Evolutionary conservation across 2,888 invertebrate genomes (phyloP), one percentile per base, ranked within the genome.

Genomic region (Xestia c-nigrum): DNA sequence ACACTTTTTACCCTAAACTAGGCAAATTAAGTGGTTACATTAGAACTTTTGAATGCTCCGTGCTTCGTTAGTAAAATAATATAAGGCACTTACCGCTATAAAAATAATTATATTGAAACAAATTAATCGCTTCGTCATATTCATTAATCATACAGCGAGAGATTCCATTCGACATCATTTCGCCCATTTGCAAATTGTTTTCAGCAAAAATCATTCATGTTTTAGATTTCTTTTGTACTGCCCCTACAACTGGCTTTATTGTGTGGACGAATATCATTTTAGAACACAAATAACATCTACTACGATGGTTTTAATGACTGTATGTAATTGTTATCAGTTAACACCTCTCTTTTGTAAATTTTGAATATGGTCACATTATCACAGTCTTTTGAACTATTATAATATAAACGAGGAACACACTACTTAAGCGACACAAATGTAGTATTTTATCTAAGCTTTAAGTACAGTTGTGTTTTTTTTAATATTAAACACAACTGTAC

Each of bases 1-100:
- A 66, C 66, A 61, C 73, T 80, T 72, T 82, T 80, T 81, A 64
- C 80, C 78, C 78, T 86, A 84, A 83, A 80, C 31, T 31, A 80
- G 70, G 67, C 71, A 66, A 83, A 87, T 89, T 89, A 85, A 86
- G 72, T 80, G 80, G 85, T 86, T 86, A 77, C 85, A 89, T 88
- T 88, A 89, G 72, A 89, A 85, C 76, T 78, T 86, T 75, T 83
- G 66, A 76, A 85, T 85, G 72, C 64, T 81, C 76, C 77, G 21
- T 65, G 24, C 59, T 81, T 75, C 72, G 73, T 75, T 65, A 67
- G 47, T 61, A 24, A 14, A 71, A 71, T 66, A 64, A 50, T 21
- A 50, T 73, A 59, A 14, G 16, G 19, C 24, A 70, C 21, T 63
- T 63, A n/a, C 16, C 19, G 12, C 38, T 61, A 31, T 43, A 31